A percentile compares a stretch with the other conserved stretches of the same genome.
Conservation (phyloP, 2,113 vertebrate species). For the Sialia sialis region DNA sequence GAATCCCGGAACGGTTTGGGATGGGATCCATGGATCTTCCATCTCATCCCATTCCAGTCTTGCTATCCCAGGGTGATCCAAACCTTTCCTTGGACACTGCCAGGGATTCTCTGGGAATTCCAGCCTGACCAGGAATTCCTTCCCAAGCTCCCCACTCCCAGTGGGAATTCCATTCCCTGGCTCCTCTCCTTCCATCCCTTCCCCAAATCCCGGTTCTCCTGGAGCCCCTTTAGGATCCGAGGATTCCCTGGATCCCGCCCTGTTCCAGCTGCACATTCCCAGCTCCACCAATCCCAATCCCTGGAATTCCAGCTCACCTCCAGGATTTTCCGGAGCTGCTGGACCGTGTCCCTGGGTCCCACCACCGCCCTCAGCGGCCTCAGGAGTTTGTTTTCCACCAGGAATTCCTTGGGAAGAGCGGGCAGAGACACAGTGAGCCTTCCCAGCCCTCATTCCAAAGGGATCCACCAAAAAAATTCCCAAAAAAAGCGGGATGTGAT, state of each 20-base stretch:
- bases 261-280: not conserved
- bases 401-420: not conserved
- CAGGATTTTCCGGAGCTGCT: not conserved
- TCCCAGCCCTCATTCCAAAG: not conserved
- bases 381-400: not conserved
- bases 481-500: accelerated
- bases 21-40: too few species aligned
- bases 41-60: too few species aligned
- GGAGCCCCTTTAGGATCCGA: not conserved
- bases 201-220: not conserved
- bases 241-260: not conserved
- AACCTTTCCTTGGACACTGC: accelerated
- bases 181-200: too few species aligned
- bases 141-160: not conserved
- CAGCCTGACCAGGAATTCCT: not conserved
- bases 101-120: not conserved
- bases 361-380: not conserved
- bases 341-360: accelerated
- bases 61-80: too few species aligned
- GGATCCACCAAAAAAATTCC: not conserved
- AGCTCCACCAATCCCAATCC: not conserved
- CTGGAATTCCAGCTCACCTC: not conserved
- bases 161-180: not conserved
- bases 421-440: accelerated
- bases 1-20: too few species aligned